Base-by-base conservation (phyloP, 1,140 invertebrate species). In the Drosophila micromelanica region DNA sequence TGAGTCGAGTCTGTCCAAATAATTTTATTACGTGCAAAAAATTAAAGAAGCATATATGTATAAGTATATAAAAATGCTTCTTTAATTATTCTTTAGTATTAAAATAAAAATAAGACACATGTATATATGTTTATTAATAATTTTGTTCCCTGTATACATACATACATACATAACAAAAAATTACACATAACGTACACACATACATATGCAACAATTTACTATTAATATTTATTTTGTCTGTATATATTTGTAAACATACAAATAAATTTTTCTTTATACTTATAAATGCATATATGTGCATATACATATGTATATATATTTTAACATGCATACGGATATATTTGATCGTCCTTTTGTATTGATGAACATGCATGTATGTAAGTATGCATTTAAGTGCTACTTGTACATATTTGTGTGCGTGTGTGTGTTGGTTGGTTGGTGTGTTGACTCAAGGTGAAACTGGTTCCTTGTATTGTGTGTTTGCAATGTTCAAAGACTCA, bases 401-500 rank as follows among this genome's bases (percentile, higher is more conserved):
- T 45, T 55, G 32, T 68, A 56, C 35, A 52, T 67, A 32, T n/a
- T 46, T 43, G 15, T 17, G 23, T 40, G 38, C 32, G 43, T 15
- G 32, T 52, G 13, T 43, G 49, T 61, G 35, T 76, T 84, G 68
- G 35, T 76, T 84, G 68, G n/a, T n/a, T 13, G 37, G 43, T 40
- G 32, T 49, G 35, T 76, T 84, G 68, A 74, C 82, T 87, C 82
- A 87, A 87, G 82, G 82, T 87, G 79, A 87, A 87, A 87, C 84
- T 87, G 84, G 84, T 87, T 87, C 84, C 84, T 87, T 79, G 76
- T 87, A 82, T 82, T 89, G 68, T 89, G 68, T 89, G 49, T 87
- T 87, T 76, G 79, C 84, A 89, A 89, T 89, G 74, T 76, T 89
- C 79, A 78, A 84, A 87, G 84, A 82, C 84, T 84, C 84, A 87